Evolutionary conservation across 2,888 invertebrate species (phyloP).

Genomic region (Cecidostiba fungosa): DNA sequence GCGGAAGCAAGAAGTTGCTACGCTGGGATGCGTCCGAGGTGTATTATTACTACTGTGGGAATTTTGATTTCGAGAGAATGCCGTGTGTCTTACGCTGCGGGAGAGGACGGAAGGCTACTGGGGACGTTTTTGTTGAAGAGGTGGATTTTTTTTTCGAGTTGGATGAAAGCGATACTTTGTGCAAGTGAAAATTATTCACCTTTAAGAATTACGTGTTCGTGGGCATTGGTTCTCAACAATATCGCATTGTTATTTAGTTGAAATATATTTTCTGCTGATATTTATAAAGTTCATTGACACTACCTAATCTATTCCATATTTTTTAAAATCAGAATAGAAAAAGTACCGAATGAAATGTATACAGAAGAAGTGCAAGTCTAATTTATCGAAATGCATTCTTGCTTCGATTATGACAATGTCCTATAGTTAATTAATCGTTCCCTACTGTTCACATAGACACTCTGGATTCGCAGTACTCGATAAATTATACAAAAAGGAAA

Average conservation of each 20-base stretch:
- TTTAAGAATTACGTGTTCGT: too few relatives aligned
- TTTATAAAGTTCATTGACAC: too few relatives aligned
- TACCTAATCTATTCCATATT: too few relatives aligned
- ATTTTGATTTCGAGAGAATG: constrained; percentile 18
- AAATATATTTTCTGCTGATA: too few relatives aligned
- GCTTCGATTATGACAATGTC: constrained; percentile 6
- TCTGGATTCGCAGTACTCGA: neutral
- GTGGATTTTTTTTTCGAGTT: neutral
- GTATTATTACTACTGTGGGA: constrained; percentile 29
- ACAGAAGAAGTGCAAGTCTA: too few relatives aligned
- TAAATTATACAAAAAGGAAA: neutral
- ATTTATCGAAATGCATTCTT: neutral
- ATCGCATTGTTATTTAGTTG: too few relatives aligned
- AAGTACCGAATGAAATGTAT: too few relatives aligned
- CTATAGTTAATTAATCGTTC: neutral
- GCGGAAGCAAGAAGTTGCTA: neutral
- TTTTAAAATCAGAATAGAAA: too few relatives aligned
- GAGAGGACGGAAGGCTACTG: neutral
- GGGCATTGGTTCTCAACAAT: too few relatives aligned
- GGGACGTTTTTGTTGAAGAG: neutral
- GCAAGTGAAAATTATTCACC: neutral
- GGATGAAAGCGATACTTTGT: neutral
- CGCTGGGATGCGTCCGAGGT: neutral
- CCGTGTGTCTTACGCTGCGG: neutral
- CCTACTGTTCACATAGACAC: neutral